phyloP scores from a whole-genome alignment of 37 sponge, comb jelly and placozoan species.

The Crambe crambe region DNA sequence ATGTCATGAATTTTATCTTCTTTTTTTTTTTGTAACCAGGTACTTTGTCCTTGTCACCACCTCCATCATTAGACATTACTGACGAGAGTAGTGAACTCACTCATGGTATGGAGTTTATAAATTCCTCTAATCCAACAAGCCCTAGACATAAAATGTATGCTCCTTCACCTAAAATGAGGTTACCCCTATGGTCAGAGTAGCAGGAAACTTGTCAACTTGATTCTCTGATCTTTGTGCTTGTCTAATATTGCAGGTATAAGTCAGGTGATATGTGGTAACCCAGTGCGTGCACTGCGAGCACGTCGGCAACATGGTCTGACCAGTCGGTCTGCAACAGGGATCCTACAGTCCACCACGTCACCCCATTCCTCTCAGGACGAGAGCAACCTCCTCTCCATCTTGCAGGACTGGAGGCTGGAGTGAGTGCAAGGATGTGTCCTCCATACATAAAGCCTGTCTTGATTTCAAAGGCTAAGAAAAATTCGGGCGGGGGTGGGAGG shows the following conservation, averaged over 20 bases:
- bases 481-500: no score
- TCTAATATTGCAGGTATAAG: constrained; percentile 29
- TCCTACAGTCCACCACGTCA: not conserved
- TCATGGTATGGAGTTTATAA: constrained; percentile 45
- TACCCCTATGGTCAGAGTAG: no score
- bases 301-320: constrained; percentile 15
- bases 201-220: no score
- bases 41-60: not conserved
- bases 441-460: no score
- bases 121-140: not conserved
- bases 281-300: constrained; percentile 65
- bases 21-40: no score
- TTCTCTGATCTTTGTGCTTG: no score
- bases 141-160: not conserved
- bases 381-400: not conserved
- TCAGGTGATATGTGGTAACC: constrained; percentile 87
- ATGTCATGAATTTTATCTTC: not conserved
- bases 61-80: not conserved
- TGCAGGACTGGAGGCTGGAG: not conserved
- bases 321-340: constrained; percentile 1
- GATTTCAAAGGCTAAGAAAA: no score
- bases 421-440: not conserved
- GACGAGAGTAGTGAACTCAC: constrained; percentile 50
- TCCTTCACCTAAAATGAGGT: no score
- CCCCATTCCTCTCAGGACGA: not conserved